Conservation (phyloP, 2,888 invertebrate species). For the Heliothis peltigera region DNA sequence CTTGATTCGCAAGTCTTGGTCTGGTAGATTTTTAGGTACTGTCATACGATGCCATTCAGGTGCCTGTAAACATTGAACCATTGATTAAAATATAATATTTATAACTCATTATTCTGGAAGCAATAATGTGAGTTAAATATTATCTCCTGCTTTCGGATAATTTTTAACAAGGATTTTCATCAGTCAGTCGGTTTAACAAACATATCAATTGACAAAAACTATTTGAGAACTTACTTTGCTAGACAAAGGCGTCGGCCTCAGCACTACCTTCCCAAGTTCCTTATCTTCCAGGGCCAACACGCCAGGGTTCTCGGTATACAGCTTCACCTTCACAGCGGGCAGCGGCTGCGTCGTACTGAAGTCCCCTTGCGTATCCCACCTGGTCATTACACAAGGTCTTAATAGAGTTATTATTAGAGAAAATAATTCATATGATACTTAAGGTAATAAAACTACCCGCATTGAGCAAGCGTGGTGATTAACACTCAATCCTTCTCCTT, state of each 20-base stretch:
- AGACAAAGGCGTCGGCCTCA: slow-evolving; percentile 96
- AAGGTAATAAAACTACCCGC: too few species aligned
- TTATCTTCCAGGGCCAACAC: slow-evolving; percentile 99
- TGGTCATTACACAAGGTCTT: slow-evolving; percentile 71
- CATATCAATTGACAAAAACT: not conserved
- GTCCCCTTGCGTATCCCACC: slow-evolving; percentile 99
- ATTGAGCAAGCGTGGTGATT: too few species aligned
- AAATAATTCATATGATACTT: not conserved
- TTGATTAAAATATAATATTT: not conserved
- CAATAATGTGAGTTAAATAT: too few species aligned
- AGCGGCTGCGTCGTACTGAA: slow-evolving; percentile 99
- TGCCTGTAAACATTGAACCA: slow-evolving; percentile 85
- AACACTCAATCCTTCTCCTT: too few species aligned
- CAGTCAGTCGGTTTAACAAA: not conserved
- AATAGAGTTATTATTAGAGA: too few species aligned
- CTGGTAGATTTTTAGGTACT: slow-evolving; percentile 97
- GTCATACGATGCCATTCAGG: slow-evolving; percentile 99
- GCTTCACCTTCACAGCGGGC: slow-evolving; percentile 98
- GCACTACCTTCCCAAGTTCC: slow-evolving; percentile 97
- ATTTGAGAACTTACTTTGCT: slow-evolving; percentile 91
- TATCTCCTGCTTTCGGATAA: not conserved
- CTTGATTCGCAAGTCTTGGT: slow-evolving; percentile 98
- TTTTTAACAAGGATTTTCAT: not conserved
- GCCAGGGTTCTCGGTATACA: slow-evolving; percentile 99
- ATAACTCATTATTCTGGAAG: too few species aligned